These are phyloP conservation scores for Sebastes itinus DNA, from an alignment of 2,797 vertebrate genomes.

Conservation along the genomic window DNA sequence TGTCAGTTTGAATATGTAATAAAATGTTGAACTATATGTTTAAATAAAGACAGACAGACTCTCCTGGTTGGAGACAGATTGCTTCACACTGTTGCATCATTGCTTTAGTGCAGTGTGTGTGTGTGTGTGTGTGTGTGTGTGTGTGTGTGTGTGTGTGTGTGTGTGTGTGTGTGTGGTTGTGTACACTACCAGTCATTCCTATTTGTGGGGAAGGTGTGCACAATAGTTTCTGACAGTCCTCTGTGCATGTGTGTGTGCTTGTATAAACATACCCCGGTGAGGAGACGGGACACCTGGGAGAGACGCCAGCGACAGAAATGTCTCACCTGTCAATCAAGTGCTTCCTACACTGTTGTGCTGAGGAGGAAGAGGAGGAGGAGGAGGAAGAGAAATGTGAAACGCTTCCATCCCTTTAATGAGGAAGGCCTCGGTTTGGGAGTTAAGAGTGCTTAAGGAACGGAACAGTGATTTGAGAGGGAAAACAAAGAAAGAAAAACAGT, in stretches of 20 bases:
- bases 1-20: background rate
- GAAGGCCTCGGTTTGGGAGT: slow-evolving; percentile 69
- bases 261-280: slow-evolving; percentile 14
- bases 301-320: slow-evolving; percentile 66
- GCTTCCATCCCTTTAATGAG: slow-evolving; percentile 78
- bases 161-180: background rate
- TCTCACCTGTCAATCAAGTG: slow-evolving; percentile 79
- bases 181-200: background rate
- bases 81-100: background rate
- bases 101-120: background rate
- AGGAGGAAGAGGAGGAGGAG: slow-evolving; percentile 33
- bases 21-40: background rate
- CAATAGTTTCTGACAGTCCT: slow-evolving; percentile 15
- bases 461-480: slow-evolving; percentile 69
- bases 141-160: background rate
- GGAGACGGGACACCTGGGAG: slow-evolving; percentile 69
- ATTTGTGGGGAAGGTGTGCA: slow-evolving; percentile 8
- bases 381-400: slow-evolving; percentile 41
- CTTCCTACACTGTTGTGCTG: slow-evolving; percentile 31
- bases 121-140: background rate
- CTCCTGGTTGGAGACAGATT: background rate
- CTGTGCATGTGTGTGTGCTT: background rate
- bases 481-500: slow-evolving; percentile 58
- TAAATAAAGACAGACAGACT: background rate
- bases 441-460: slow-evolving; percentile 67